These are phyloP conservation scores for Parambassis ranga DNA, from an alignment of 2,797 vertebrate species.

Conservation along the genomic window DNA sequence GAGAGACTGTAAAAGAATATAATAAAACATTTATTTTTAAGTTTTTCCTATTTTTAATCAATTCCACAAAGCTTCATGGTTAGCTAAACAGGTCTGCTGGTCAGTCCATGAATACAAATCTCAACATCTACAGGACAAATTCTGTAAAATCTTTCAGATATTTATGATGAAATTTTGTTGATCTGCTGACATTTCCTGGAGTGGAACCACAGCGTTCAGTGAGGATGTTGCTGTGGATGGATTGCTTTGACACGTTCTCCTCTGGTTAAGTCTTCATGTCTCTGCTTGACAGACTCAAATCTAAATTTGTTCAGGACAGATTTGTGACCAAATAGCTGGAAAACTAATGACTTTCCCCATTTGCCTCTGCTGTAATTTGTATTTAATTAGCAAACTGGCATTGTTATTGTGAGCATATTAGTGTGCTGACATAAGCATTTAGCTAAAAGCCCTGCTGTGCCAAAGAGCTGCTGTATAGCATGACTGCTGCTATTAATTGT, in stretches of 20 bases:
- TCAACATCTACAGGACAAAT: background rate
- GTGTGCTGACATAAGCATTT: background rate
- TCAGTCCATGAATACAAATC: background rate
- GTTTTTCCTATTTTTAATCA: too few relatives aligned
- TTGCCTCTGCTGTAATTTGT: background rate
- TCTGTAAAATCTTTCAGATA: background rate
- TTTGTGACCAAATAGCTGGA: background rate
- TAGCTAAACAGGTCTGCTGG: background rate
- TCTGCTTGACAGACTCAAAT: background rate
- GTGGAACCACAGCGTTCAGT: too few relatives aligned
- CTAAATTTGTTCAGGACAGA: background rate
- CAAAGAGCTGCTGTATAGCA: background rate
- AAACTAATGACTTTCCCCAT: background rate
- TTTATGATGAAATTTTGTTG: fast-evolving
- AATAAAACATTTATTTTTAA: too few relatives aligned
- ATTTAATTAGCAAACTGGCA: background rate
- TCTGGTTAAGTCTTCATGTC: too few relatives aligned
- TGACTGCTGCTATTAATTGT: too few relatives aligned
- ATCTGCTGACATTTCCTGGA: background rate
- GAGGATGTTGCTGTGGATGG: too few relatives aligned
- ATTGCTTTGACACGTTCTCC: background rate
- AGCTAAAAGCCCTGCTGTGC: background rate
- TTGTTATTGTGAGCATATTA: background rate
- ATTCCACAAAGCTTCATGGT: too few relatives aligned
- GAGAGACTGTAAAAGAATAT: too few relatives aligned